These are phyloP conservation scores for Syngnathus acus DNA, from an alignment of 2,797 vertebrate species.

Conservation along the genomic window DNA sequence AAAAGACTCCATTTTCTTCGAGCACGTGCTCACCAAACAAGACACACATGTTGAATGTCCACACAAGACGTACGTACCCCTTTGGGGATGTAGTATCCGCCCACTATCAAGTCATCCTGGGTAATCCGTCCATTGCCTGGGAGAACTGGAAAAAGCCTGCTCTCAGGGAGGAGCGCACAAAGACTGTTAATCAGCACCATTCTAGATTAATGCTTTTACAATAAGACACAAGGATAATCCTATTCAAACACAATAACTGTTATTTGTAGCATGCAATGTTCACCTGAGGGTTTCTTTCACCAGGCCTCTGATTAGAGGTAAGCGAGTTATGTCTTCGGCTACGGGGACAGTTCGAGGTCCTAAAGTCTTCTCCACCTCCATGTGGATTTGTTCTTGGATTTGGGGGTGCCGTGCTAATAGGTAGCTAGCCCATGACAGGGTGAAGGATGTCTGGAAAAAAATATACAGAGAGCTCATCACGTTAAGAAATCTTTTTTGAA, in stretches of 20 bases:
- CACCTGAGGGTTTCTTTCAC: conserved; percentile 92
- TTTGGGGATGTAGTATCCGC: conserved; percentile 89
- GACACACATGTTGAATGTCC: conserved; percentile 12
- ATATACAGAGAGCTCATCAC: not conserved
- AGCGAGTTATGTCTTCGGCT: conserved; percentile 70
- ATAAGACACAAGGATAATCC: not conserved
- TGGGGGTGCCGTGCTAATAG: conserved; percentile 79
- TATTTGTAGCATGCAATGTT: not conserved
- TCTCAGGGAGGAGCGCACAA: conserved; percentile 45
- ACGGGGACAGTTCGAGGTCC: conserved; percentile 65
- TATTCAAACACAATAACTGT: not conserved
- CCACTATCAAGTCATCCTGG: conserved; percentile 83
- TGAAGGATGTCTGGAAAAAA: conserved; percentile 81
- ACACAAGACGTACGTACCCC: conserved; percentile 76
- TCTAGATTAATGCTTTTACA: not conserved
- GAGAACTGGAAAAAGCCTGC: conserved; percentile 87
- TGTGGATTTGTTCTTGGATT: conserved; percentile 75
- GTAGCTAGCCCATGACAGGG: conserved; percentile 84
- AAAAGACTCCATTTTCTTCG: conserved; percentile 20
- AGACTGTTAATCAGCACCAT: conserved; percentile 46
- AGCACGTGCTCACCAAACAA: conserved; percentile 19
- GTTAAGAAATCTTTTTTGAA: not conserved
- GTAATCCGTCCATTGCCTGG: conserved; percentile 87
- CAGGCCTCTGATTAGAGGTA: conserved; percentile 83
- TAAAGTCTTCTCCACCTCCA: conserved; percentile 71